Evolutionary conservation across 2,797 vertebrate species (phyloP), one percentile per base, ranked within the genome.

Genomic region (Adelosebastes latens): DNA sequence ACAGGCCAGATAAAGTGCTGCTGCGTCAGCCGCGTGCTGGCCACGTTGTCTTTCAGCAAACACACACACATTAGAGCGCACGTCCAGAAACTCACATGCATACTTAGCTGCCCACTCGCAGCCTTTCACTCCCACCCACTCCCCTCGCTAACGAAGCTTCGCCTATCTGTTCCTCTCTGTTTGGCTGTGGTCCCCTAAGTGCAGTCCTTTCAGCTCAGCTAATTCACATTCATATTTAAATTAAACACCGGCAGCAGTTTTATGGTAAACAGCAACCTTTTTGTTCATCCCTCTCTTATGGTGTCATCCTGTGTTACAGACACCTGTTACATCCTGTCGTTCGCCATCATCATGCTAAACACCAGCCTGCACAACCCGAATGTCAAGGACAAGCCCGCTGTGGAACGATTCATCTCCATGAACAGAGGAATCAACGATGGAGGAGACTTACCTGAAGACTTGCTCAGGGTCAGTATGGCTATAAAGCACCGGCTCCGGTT

Each of bases 331-430:
- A 98, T 99, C 84, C 96, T 99, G 58, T 99, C 98, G 10, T 99
- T 99, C 0, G 98, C 98, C 86, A 97, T 99, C 94, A 99, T 99
- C 94, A 99, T 99, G 98, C 92, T 99, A 81, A 99, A 99, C 95
- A 99, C 98, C 87, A 99, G 98, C 92, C 97, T 99, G 78, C 98
- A 99, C 95, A 99, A 99, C 94, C 98, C 98, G 56, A 99, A 99
- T 0, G 98, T 99, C 83, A 98, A 98, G 78, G 98, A 99, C 92
- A 99, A 99, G 82, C 97, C 98, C 9, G 75, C 96, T 0, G 97
- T 97, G 24, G 98, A 99, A 75, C 93, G 97, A 3, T 99, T 99
- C 92, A 96, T 99, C 10, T 97, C 97, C 89, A 99, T 99, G 98
- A 99, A 99, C 92, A 96, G 98, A 1, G 98, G 98, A 88, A 99